Conservation (phyloP, 2,797 vertebrate species). For the Nannoperca obscura region DNA sequence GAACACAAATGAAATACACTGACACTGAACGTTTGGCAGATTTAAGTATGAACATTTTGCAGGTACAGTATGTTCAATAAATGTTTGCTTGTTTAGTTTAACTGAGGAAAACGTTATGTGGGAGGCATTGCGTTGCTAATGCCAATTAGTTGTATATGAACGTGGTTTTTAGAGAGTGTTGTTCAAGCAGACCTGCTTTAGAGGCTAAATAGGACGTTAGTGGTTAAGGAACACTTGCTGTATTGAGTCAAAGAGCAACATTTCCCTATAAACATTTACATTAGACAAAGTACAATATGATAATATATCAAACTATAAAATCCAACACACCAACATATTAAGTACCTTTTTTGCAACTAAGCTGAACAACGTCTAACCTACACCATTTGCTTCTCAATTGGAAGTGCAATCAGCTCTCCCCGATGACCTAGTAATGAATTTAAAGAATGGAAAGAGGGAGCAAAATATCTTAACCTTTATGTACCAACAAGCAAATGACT, state of each 20-base stretch:
- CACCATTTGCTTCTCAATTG: neutral
- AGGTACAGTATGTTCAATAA: neutral
- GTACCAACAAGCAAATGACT: constrained; percentile 48
- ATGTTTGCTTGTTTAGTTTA: neutral
- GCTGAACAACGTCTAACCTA: neutral
- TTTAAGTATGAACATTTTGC: neutral
- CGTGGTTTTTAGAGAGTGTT: neutral
- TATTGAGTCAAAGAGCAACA: neutral
- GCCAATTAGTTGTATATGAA: neutral
- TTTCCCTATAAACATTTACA: neutral
- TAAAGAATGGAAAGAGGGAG: constrained; percentile 22
- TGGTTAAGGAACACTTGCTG: neutral
- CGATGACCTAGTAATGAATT: constrained; percentile 19
- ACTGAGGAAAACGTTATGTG: neutral
- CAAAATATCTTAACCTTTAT: constrained; percentile 35
- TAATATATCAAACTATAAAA: neutral
- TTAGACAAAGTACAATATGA: neutral
- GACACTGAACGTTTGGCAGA: too few relatives aligned
- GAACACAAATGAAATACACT: too few relatives aligned
- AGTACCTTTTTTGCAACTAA: neutral
- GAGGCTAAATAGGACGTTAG: neutral
- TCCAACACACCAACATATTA: neutral
- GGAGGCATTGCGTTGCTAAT: neutral
- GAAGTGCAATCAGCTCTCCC: constrained; percentile 12
- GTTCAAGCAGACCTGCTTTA: neutral